These are phyloP conservation scores for Callyntrura sp. DNA, from an alignment of 2,888 invertebrate genomes.

Conservation along the genomic window DNA sequence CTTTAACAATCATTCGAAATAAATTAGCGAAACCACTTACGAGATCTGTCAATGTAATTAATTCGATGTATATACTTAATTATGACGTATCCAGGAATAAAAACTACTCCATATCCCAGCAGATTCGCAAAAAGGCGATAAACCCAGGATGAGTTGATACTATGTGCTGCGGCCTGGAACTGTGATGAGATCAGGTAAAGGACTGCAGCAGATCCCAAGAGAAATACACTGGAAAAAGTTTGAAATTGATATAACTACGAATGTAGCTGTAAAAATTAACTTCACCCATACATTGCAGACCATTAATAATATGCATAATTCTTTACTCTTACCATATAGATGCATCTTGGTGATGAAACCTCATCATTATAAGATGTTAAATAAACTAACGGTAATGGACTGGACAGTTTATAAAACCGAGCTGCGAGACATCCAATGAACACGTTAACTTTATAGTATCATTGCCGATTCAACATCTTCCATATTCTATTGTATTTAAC, in stretches of 20 bases:
- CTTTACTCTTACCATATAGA: slow-evolving; percentile 74
- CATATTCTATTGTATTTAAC: too few species aligned
- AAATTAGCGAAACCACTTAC: slow-evolving; percentile 86
- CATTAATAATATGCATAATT: background rate
- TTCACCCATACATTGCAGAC: too few species aligned
- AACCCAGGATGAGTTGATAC: slow-evolving; percentile 88
- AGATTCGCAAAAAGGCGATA: slow-evolving; percentile 92
- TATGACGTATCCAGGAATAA: slow-evolving; percentile 93
- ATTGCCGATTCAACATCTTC: background rate
- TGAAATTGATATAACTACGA: background rate
- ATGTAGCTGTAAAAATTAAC: background rate
- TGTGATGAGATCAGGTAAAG: slow-evolving; percentile 86
- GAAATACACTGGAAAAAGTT: slow-evolving; percentile 85
- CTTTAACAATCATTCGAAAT: too few species aligned
- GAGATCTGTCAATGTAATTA: slow-evolving; percentile 92
- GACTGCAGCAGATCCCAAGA: slow-evolving; percentile 86
- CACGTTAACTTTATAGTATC: background rate
- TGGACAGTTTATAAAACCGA: background rate
- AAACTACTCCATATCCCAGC: slow-evolving; percentile 94
- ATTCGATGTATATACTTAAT: slow-evolving; percentile 92
- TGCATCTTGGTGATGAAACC: slow-evolving; percentile 78
- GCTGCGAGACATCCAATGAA: background rate
- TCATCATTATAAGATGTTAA: slow-evolving; percentile 54
- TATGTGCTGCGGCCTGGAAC: slow-evolving; percentile 84
- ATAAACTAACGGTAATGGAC: background rate